phyloP scores from a whole-genome alignment of 2,888 invertebrate species.

The Drosophila tripunctata region DNA sequence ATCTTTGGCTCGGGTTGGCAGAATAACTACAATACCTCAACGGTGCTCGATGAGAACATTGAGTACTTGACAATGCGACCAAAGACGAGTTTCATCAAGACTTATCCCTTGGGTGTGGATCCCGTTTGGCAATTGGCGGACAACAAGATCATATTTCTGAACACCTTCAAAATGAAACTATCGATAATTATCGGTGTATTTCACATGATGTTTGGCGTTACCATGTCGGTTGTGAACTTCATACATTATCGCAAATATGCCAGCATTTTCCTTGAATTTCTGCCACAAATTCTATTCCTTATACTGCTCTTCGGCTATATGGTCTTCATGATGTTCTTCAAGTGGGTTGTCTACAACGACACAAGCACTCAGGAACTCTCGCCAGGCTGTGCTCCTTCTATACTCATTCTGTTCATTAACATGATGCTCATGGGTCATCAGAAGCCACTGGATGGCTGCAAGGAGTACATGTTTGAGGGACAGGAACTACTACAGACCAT shows the following conservation, averaged over 20 bases:
- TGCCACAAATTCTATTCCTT: slow-evolving; percentile 96
- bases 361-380: slow-evolving; percentile 76
- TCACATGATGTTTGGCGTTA: slow-evolving; percentile 97
- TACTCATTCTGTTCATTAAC: slow-evolving; percentile 91
- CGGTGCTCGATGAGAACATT: slow-evolving; percentile 44
- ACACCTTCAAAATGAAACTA: slow-evolving; percentile 98
- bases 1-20: slow-evolving; percentile 96
- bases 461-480: slow-evolving; percentile 88
- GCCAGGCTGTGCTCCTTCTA: slow-evolving; percentile 89
- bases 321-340: slow-evolving; percentile 95
- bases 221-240: slow-evolving; percentile 91
- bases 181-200: slow-evolving; percentile 96
- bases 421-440: slow-evolving; percentile 89
- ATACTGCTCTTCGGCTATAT: slow-evolving; percentile 95
- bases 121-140: slow-evolving; percentile 90
- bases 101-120: slow-evolving; percentile 93
- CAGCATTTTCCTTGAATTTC: slow-evolving; percentile 92
- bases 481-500: slow-evolving; percentile 90
- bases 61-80: slow-evolving; percentile 64
- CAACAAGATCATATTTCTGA: slow-evolving; percentile 97
- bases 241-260: slow-evolving; percentile 89
- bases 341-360: slow-evolving; percentile 91
- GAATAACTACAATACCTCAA: slow-evolving; percentile 86
- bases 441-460: slow-evolving; percentile 84
- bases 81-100: slow-evolving; percentile 87